These are phyloP conservation scores for Epirrhoe alternata DNA, from an alignment of 2,888 invertebrate genomes.

Conservation along the genomic window DNA sequence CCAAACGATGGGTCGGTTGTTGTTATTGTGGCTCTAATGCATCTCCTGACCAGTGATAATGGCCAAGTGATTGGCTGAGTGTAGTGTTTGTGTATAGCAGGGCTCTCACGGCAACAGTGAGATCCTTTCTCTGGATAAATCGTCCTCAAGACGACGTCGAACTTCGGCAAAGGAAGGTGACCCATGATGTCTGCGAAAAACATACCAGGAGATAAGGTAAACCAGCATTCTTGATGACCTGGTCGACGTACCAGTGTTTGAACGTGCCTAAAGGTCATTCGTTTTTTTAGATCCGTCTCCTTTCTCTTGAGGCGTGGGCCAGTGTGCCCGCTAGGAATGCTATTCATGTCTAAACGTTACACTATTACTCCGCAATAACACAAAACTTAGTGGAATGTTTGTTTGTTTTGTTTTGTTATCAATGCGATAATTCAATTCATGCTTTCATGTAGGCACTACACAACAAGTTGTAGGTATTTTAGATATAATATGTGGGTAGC, in stretches of 20 bases:
- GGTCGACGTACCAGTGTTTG: conserved; percentile 46
- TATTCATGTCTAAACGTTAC: conserved; percentile 24
- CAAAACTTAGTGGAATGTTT: conserved; percentile 10
- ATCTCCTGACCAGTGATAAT: conserved; percentile 80
- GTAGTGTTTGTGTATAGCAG: conserved; percentile 84
- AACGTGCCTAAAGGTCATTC: conserved; percentile 66
- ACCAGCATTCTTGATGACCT: conserved; percentile 41
- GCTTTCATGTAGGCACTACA: not conserved
- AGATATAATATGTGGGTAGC: not conserved
- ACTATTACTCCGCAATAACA: not conserved
- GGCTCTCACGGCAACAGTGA: conserved; percentile 80
- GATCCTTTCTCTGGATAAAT: conserved; percentile 83
- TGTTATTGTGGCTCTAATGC: conserved; percentile 83
- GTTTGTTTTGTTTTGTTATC: conserved; percentile 13
- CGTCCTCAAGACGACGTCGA: conserved; percentile 82
- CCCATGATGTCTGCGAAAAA: conserved; percentile 90
- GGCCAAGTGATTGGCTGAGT: conserved; percentile 83
- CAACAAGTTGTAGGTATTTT: not conserved
- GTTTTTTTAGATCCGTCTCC: conserved; percentile 68
- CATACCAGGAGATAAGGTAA: conserved; percentile 93
- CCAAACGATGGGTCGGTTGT: conserved; percentile 81
- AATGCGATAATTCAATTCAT: conserved; percentile 1
- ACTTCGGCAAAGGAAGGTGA: conserved; percentile 73
- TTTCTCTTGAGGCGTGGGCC: conserved; percentile 68
- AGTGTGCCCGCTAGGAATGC: conserved; percentile 36